Conservation (phyloP, 1,140 invertebrate genomes). For the Saxidomus purpurata region DNA sequence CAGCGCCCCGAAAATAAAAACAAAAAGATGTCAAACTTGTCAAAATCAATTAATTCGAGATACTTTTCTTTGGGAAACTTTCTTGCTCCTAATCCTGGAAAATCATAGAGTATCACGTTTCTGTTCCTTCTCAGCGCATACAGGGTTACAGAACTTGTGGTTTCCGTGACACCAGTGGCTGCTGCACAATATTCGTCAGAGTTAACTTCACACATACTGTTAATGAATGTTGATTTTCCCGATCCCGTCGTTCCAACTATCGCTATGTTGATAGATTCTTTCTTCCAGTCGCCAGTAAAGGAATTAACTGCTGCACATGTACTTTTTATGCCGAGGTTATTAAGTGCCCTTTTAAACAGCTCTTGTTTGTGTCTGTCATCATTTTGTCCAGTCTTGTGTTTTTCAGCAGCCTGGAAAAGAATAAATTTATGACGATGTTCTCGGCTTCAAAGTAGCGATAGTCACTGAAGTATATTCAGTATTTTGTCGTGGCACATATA, state of each 20-base stretch:
- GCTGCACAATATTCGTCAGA: background rate
- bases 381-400: too few species aligned
- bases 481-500: too few species aligned
- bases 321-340: too few species aligned
- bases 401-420: too few species aligned
- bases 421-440: too few species aligned
- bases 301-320: too few species aligned
- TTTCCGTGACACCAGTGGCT: background rate
- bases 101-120: background rate
- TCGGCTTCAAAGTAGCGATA: too few species aligned
- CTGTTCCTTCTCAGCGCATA: background rate
- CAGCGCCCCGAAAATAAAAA: background rate
- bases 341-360: too few species aligned
- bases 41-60: background rate
- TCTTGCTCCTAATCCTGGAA: background rate
- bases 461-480: too few species aligned
- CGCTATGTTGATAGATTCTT: background rate
- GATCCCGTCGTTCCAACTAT: background rate
- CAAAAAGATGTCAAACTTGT: background rate
- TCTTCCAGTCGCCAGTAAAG: background rate
- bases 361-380: too few species aligned
- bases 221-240: conserved; percentile 6
- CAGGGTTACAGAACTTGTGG: background rate
- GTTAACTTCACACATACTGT: background rate
- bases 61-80: background rate